These are phyloP conservation scores for Sibirionetta formosa DNA, from an alignment of 2,797 vertebrate genomes.

Conservation along the genomic window DNA sequence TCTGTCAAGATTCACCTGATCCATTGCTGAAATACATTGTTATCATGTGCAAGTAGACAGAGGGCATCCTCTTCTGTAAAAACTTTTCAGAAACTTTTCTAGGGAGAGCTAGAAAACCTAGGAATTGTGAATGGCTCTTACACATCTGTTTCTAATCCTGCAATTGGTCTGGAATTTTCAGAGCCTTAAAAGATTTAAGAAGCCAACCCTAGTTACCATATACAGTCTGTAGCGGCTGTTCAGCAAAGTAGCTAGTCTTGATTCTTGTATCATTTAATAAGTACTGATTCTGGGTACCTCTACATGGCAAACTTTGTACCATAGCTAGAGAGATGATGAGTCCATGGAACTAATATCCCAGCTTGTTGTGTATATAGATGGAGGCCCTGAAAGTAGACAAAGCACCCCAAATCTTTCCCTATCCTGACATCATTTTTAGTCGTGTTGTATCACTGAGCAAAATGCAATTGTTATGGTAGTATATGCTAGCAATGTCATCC, in stretches of 20 bases:
- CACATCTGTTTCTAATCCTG: rapidly evolving
- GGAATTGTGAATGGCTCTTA: neutral
- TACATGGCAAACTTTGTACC: neutral
- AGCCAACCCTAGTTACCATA: neutral
- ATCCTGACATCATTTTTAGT: neutral
- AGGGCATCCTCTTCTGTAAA: neutral
- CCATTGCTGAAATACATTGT: neutral
- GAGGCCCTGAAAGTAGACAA: neutral
- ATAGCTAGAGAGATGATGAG: neutral
- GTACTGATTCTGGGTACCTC: neutral
- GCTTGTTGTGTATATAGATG: neutral
- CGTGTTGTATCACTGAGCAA: neutral
- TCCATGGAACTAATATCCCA: neutral
- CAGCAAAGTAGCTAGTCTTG: neutral
- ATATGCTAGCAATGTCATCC: neutral
- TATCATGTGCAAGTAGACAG: neutral
- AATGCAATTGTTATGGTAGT: neutral
- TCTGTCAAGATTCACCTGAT: neutral
- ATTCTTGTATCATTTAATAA: neutral
- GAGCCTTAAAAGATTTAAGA: neutral
- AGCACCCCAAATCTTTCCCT: neutral
- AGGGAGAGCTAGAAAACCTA: neutral
- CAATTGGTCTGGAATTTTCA: neutral
- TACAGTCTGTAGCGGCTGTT: neutral
- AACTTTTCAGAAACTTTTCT: neutral